phyloP scores from a whole-genome alignment of 2,797 vertebrate genomes.

The Paedocypris micromegethes region DNA sequence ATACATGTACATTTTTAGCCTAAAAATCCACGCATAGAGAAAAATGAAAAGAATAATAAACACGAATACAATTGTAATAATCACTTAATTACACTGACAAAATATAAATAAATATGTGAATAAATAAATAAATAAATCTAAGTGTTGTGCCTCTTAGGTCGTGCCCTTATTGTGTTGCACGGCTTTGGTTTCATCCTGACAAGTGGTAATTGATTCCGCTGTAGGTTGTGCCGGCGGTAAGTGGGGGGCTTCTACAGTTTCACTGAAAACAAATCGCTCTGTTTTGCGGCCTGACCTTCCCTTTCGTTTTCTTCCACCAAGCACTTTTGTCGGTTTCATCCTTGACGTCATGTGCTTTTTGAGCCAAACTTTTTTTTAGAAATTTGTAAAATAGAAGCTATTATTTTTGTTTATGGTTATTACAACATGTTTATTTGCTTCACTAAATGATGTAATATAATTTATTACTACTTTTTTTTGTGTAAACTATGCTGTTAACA shows the following conservation, averaged over 20 bases:
- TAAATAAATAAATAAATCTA: neutral
- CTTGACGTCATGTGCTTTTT: neutral
- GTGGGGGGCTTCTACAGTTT: conserved; percentile 89
- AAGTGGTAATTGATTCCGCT: conserved; percentile 97
- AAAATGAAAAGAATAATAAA: too few relatives aligned
- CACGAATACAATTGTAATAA: too few relatives aligned
- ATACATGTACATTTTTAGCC: too few relatives aligned
- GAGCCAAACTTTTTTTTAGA: neutral
- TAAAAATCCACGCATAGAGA: too few relatives aligned
- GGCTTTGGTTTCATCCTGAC: conserved; percentile 88
- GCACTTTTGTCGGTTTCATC: conserved; percentile 6
- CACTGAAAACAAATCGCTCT: conserved; percentile 99
- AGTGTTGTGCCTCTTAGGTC: conserved; percentile 62
- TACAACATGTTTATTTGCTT: too few relatives aligned
- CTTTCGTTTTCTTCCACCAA: conserved; percentile 23
- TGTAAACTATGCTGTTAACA: too few relatives aligned
- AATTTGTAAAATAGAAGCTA: neutral
- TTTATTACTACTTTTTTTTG: too few relatives aligned
- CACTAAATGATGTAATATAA: too few relatives aligned
- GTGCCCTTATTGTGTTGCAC: conserved; percentile 84
- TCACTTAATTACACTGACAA: too few relatives aligned
- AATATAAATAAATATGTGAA: too few relatives aligned
- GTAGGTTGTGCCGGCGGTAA: conserved; percentile 88
- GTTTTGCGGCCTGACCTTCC: conserved; percentile 56
- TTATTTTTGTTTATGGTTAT: neutral